phyloP scores from a whole-genome alignment of 1,140 invertebrate species.

The Phymastichus coffea region DNA sequence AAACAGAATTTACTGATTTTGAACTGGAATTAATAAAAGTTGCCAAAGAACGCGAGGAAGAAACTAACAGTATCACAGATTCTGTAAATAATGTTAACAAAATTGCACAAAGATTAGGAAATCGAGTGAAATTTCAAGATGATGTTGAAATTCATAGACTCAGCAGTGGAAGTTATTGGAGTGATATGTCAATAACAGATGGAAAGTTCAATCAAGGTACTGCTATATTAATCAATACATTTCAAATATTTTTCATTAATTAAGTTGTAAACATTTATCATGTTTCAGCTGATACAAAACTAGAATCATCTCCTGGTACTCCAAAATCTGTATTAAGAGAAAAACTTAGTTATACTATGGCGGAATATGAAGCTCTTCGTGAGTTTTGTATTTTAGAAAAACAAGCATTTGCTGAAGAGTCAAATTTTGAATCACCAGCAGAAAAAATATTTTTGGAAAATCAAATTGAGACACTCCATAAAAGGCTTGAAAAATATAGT shows the following conservation, averaged over 20 bases:
- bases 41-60: conserved; percentile 24
- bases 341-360: conserved; percentile 29
- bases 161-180: conserved; percentile 13
- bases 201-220: background rate
- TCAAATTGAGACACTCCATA: conserved; percentile 1
- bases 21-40: conserved; percentile 40
- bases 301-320: conserved; percentile 37
- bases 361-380: conserved; percentile 34
- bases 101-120: background rate
- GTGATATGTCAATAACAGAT: conserved; percentile 7
- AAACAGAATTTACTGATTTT: conserved; percentile 39
- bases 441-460: conserved; percentile 14
- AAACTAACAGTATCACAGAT: background rate
- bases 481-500: conserved; percentile 8
- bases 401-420: conserved; percentile 34
- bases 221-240: background rate
- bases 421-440: background rate
- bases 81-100: background rate
- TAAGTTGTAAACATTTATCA: background rate
- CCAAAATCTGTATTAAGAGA: conserved; percentile 37
- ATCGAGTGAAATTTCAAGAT: conserved; percentile 25
- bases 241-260: background rate
- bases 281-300: too few species aligned
- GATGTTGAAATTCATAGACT: conserved; percentile 13
- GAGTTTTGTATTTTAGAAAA: conserved; percentile 45